Conservation (phyloP, 2,113 vertebrate genomes). For the Asarcornis scutulata region DNA sequence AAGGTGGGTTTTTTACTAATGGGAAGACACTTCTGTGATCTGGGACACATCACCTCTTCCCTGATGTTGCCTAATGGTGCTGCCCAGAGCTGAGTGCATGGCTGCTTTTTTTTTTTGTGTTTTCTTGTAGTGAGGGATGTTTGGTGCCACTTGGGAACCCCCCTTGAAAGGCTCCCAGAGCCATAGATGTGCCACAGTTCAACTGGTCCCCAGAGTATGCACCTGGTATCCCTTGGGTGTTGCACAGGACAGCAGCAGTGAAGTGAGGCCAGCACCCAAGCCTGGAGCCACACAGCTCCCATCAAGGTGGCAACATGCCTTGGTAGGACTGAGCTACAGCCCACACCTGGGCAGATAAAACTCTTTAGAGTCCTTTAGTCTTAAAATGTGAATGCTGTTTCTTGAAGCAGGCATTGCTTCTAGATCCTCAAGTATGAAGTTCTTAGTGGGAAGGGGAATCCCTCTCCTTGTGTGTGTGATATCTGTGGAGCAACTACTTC, state of each 20-base stretch:
- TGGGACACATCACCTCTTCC: background rate
- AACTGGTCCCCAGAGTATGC: rapidly evolving
- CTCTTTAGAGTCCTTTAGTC: background rate
- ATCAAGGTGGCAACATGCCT: rapidly evolving
- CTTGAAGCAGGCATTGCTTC: background rate
- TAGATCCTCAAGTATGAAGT: background rate
- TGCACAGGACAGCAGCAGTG: rapidly evolving
- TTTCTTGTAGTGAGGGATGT: background rate
- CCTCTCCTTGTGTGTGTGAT: rapidly evolving
- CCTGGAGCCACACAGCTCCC: rapidly evolving
- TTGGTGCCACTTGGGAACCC: background rate
- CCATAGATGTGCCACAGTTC: background rate
- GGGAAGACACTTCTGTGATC: background rate
- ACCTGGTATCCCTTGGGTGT: background rate
- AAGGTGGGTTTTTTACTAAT: background rate
- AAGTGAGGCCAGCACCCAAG: rapidly evolving
- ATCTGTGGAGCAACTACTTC: background rate
- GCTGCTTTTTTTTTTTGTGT: no score
- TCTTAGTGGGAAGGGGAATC: background rate
- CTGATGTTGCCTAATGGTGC: background rate
- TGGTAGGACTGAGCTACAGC: background rate
- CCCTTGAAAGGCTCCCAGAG: background rate
- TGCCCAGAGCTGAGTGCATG: background rate
- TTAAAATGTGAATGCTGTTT: background rate
- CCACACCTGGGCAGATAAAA: background rate